Conservation (phyloP, 1,140 invertebrate species). For the Zaprionus tsacasi region DNA sequence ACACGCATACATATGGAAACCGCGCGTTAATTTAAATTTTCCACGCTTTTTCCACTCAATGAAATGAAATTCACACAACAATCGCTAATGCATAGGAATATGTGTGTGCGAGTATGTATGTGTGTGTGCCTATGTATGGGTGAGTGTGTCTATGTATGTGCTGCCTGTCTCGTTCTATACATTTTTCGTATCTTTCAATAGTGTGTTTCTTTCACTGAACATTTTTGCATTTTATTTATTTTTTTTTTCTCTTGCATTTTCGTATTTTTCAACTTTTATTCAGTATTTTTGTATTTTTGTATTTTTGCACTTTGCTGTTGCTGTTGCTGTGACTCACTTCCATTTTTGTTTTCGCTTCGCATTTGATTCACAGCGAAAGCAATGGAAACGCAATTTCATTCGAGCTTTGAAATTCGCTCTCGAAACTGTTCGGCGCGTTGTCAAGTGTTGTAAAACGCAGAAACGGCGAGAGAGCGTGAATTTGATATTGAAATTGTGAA, state of each 20-base stretch:
- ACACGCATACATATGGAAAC: not conserved
- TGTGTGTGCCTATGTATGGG: not conserved
- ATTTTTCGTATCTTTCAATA: not conserved
- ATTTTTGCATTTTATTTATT: not conserved
- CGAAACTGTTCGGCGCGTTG: not conserved
- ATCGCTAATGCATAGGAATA: not conserved
- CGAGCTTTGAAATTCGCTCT: not conserved
- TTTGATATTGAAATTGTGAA: not conserved
- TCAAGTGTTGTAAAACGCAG: not conserved
- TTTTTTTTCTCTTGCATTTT: not conserved
- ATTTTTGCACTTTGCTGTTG: not conserved
- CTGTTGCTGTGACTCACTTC: not conserved
- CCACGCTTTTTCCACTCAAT: constrained; percentile 6
- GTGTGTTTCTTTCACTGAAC: not conserved
- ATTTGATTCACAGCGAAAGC: not conserved
- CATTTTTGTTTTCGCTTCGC: not conserved
- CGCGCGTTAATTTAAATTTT: constrained; percentile 19
- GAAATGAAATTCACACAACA: constrained; percentile 20
- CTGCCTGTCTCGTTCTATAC: not conserved
- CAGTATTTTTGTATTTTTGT: not conserved
- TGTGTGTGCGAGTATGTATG: not conserved
- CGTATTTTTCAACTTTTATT: not conserved
- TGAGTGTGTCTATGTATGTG: not conserved
- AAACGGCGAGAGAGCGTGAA: not conserved
- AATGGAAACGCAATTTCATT: not conserved